Evolutionary conservation across 2,797 vertebrate species (phyloP).

Genomic region (Macroramphosus scolopax): DNA sequence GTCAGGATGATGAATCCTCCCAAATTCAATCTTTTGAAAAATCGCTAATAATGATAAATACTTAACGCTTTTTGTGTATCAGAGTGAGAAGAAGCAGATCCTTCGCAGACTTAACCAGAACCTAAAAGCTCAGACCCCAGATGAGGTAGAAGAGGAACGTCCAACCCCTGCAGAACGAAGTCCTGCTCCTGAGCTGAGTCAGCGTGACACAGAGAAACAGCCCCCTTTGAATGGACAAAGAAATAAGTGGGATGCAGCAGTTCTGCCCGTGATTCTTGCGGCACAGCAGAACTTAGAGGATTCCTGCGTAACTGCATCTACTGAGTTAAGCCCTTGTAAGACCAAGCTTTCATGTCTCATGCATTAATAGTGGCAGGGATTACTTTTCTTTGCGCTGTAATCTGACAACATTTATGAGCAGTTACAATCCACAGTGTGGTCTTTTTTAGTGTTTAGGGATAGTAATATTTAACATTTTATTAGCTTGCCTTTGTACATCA

Average conservation of each 20-base stretch:
- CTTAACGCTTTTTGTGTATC: constrained; percentile 29
- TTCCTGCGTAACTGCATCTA: constrained; percentile 58
- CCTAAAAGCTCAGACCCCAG: constrained; percentile 80
- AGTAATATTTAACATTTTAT: no score
- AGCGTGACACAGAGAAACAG: constrained; percentile 38
- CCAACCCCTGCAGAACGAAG: constrained; percentile 25
- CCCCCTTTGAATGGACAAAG: constrained; percentile 74
- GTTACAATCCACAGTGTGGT: background rate
- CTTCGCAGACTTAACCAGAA: constrained; percentile 90
- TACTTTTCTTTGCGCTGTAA: background rate
- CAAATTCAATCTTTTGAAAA: no score
- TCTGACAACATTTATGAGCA: background rate
- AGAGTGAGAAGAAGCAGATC: constrained; percentile 92
- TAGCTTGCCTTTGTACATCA: no score
- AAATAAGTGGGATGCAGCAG: constrained; percentile 86
- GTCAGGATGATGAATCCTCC: no score
- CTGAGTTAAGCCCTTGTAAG: constrained; percentile 28
- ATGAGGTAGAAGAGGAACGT: constrained; percentile 48
- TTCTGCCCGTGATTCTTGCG: constrained; percentile 79
- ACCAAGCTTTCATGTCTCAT: background rate
- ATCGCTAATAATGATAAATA: no score
- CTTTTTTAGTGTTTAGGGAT: background rate
- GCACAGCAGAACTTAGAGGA: constrained; percentile 79
- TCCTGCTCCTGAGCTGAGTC: constrained; percentile 24
- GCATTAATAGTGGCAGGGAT: no score